Evolutionary conservation across 2,888 invertebrate species (phyloP).

Genomic region (Brenthis hecate): DNA sequence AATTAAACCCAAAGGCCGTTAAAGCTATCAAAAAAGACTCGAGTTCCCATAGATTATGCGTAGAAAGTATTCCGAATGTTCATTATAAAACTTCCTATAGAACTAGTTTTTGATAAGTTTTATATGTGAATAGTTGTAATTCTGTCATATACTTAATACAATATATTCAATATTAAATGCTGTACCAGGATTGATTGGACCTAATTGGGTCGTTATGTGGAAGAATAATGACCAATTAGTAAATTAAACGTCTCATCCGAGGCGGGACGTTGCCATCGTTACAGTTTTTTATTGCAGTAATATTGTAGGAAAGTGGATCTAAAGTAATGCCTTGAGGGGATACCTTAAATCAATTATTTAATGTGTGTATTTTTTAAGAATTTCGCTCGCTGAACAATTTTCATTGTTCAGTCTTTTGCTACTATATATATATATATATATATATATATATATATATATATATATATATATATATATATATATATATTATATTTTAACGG

Average conservation of each 20-base stretch:
- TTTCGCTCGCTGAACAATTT: not conserved
- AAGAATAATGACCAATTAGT: conserved; percentile 76
- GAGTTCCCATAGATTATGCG: conserved; percentile 40
- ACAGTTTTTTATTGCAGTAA: conserved; percentile 49
- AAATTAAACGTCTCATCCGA: conserved; percentile 65
- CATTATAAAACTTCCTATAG: conserved; percentile 51
- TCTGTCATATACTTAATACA: conserved; percentile 57
- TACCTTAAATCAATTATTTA: conserved; percentile 23
- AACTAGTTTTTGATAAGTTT: conserved; percentile 53
- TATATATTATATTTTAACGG: no score
- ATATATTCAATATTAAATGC: conserved; percentile 57
- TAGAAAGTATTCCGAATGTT: conserved; percentile 42
- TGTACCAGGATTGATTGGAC: conserved; percentile 74
- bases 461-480: no score
- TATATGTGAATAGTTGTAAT: conserved; percentile 54
- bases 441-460: no score
- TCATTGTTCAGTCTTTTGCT: no score
- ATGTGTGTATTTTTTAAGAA: conserved; percentile 2
- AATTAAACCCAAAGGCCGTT: conserved; percentile 21
- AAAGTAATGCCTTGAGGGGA: conserved; percentile 35
- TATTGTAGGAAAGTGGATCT: conserved; percentile 39
- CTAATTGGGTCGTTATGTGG: conserved; percentile 73
- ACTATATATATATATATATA: no score
- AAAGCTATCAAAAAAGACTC: conserved; percentile 34
- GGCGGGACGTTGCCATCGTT: conserved; percentile 55